Conservation (phyloP, 2,888 invertebrate genomes). For the Callyntrura guangdongensis region DNA sequence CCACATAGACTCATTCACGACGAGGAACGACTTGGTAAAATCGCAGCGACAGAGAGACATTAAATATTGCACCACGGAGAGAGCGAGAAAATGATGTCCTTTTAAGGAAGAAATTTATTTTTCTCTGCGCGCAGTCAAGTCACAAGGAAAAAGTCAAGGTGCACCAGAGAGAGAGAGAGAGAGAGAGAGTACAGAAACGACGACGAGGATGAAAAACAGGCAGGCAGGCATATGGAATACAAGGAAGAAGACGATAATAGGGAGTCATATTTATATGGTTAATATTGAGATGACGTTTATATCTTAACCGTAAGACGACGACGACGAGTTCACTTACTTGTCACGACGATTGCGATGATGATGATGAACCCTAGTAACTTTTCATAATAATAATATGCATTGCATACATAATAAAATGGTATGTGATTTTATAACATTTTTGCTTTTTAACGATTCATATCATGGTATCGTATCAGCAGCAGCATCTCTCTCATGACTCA, state of each 20-base stretch:
- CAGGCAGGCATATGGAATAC: not conserved
- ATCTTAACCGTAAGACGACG: constrained; percentile 37
- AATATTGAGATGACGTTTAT: constrained; percentile 39
- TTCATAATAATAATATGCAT: not conserved
- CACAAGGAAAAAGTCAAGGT: constrained; percentile 56
- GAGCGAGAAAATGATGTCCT: constrained; percentile 74
- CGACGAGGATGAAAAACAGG: constrained; percentile 28
- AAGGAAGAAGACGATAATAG: constrained; percentile 2
- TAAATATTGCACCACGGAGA: constrained; percentile 14
- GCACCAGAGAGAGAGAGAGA: no score
- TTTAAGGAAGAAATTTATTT: constrained; percentile 72
- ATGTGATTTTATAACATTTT: not conserved
- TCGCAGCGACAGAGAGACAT: constrained; percentile 23
- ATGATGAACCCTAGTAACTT: constrained; percentile 22
- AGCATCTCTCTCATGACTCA: not conserved
- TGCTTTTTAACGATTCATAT: not conserved
- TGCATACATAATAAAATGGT: not conserved
- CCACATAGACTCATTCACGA: not conserved
- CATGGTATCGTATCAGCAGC: not conserved
- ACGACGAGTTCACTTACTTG: constrained; percentile 63
- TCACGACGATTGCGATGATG: constrained; percentile 38
- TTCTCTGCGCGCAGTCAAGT: not conserved
- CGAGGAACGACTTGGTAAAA: not conserved
- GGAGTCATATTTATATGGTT: constrained; percentile 1
- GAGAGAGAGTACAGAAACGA: constrained; percentile 35